Evolutionary conservation across 2,797 vertebrate species (phyloP).

Genomic region (Crocodylus rhombifer): DNA sequence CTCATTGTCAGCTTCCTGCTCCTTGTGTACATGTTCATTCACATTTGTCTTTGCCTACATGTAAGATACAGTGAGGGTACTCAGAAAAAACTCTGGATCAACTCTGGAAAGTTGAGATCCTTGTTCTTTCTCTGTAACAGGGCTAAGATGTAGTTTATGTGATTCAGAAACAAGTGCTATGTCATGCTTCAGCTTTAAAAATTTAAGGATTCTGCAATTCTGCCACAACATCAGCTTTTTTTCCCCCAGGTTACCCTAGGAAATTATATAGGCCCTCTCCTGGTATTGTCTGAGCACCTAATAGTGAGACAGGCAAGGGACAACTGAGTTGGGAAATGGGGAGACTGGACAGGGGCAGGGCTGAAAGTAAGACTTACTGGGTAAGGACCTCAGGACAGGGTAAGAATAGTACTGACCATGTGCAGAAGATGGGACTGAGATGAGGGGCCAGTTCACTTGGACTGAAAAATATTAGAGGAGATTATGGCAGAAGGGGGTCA

Average conservation of each 20-base stretch:
- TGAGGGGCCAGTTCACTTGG: too few relatives aligned
- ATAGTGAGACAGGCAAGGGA: neutral
- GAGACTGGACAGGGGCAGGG: too few relatives aligned
- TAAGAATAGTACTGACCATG: too few relatives aligned
- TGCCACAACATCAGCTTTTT: slow-evolving; percentile 4
- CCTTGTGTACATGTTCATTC: neutral
- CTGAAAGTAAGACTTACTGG: too few relatives aligned
- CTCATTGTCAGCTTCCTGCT: neutral
- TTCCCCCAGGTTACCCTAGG: neutral
- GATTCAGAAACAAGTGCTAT: neutral
- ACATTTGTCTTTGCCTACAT: neutral
- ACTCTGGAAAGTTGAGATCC: neutral
- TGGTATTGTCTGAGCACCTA: neutral
- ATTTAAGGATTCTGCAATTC: neutral
- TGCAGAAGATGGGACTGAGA: too few relatives aligned
- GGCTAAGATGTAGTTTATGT: neutral
- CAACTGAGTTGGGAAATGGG: too few relatives aligned
- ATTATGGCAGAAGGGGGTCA: too few relatives aligned
- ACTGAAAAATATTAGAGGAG: too few relatives aligned
- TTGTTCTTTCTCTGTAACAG: neutral
- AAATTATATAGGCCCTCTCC: neutral
- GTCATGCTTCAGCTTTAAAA: neutral
- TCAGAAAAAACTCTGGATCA: neutral
- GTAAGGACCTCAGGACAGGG: too few relatives aligned
- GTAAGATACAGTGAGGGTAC: neutral